A percentile compares a stretch with the other conserved stretches of the same genome.
phyloP scores from a whole-genome alignment of 1,140 invertebrate genomes.

The Charaxes varanes region DNA sequence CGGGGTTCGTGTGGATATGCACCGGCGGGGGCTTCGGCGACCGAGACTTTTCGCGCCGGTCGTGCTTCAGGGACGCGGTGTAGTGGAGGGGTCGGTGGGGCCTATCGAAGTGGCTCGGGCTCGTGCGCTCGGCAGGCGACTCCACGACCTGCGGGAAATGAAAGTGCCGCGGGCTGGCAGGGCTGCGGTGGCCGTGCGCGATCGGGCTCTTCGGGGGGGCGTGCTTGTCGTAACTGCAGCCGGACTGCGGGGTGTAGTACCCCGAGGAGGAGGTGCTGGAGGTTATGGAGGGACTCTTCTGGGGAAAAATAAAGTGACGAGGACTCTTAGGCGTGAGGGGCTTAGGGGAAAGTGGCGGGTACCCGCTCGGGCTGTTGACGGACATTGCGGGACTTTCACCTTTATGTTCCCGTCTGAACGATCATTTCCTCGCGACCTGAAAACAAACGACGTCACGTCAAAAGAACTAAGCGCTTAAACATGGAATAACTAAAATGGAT shows the following conservation, averaged over 20 bases:
- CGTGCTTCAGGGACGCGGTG: constrained; percentile 55
- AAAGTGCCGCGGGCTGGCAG: constrained; percentile 67
- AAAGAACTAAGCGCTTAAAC: background rate
- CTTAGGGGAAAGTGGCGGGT: constrained; percentile 67
- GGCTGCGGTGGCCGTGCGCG: constrained; percentile 59
- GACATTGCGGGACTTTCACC: constrained; percentile 50
- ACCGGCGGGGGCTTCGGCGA: constrained; percentile 66
- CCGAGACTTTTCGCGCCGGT: constrained; percentile 53
- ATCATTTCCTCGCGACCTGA: constrained; percentile 33
- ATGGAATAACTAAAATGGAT: constrained; percentile 3
- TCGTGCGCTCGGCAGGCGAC: constrained; percentile 47
- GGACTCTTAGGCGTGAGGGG: constrained; percentile 68
- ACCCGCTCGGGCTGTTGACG: constrained; percentile 69
- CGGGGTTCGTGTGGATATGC: constrained; percentile 70
- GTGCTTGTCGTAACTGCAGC: constrained; percentile 68
- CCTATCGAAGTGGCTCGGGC: constrained; percentile 50
- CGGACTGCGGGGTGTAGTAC: constrained; percentile 70
- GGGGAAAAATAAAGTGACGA: constrained; percentile 67
- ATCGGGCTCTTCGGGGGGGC: constrained; percentile 61
- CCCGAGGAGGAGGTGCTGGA: constrained; percentile 68
- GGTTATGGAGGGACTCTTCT: constrained; percentile 69
- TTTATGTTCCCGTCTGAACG: constrained; percentile 25
- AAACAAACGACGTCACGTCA: constrained; percentile 15
- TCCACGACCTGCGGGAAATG: constrained; percentile 57
- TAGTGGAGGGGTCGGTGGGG: constrained; percentile 43